These are phyloP conservation scores for Trisateles emortualis DNA, from an alignment of 2,888 invertebrate species.

Conservation along the genomic window DNA sequence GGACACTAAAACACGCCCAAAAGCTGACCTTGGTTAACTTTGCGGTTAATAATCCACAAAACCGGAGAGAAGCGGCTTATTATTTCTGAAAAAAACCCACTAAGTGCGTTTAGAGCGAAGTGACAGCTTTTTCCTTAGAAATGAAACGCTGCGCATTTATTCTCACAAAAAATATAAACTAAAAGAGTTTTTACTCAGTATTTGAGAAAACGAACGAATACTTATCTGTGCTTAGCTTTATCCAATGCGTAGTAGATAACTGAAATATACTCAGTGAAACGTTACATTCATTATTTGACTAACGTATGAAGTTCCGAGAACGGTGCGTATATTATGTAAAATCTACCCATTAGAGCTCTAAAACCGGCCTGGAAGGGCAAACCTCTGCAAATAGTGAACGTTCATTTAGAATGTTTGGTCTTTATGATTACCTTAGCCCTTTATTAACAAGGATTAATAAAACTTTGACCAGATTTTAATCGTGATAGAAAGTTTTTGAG, in stretches of 20 bases:
- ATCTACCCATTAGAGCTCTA: neutral
- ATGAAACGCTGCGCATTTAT: no score
- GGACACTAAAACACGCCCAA: no score
- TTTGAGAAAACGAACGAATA: neutral
- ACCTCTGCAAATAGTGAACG: conserved; percentile 12
- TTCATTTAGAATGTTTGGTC: conserved; percentile 6
- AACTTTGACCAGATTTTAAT: neutral
- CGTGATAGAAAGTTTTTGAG: no score
- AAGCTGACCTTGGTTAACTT: no score
- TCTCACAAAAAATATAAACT: no score
- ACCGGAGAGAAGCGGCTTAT: no score
- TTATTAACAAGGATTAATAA: conserved; percentile 1
- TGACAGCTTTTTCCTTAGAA: no score
- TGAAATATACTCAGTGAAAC: conserved; percentile 11
- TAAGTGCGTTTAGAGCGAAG: no score
- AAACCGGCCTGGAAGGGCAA: conserved; percentile 4
- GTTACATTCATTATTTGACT: conserved; percentile 23
- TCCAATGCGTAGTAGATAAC: neutral
- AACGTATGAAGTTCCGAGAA: conserved; percentile 12
- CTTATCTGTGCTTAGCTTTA: neutral
- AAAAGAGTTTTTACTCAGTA: neutral
- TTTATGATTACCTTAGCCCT: neutral
- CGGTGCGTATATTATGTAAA: conserved; percentile 6
- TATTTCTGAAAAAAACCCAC: no score
- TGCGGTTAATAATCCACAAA: no score